Evolutionary conservation across 2,797 vertebrate species (phyloP), one percentile per base, ranked within the genome.

Genomic region (Falco novaeseelandiae): DNA sequence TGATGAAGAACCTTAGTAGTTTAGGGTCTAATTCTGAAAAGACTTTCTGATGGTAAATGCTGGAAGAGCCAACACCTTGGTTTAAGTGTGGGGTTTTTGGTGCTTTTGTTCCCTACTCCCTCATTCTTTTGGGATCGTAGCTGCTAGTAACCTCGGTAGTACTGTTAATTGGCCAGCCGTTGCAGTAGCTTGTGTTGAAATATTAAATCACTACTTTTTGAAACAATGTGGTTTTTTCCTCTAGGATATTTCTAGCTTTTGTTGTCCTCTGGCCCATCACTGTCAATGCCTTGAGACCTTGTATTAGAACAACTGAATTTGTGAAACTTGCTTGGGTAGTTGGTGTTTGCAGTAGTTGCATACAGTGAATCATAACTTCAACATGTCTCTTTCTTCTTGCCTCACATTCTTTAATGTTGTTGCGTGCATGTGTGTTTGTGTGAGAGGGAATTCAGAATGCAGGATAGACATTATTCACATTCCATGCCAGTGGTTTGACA

Each of bases 401-500:
- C 62, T 87, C 57, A 6, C 15, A 1, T 88, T 92, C 83, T 90
- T 66, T 42, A 59, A 38, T 34, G 19, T 22, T 61, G 38, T 42
- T 82, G 48, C 6, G 40, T 42, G 40, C 14, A 14, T 51, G 16
- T 51, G 9, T 23, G 25, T 82, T 52, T 77, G 21, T 82, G 42
- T 51, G 87, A 74, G 63, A n/a, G 71, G 32, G 55, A 87, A 94
- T 22, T 73, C 66, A 34, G 54, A 87, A 67, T 80, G 66, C 42
- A 77, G 80, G 36, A 10, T 12, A 85, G 88, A 58, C 40, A 27
- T 93, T 92, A 89, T 87, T 97, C 94, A 83, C 83, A 90, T 97
- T 97, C 95, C 88, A 83, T 96, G 34, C 88, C 86, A 95, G 93
- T 95, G 96, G 95, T 96, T 97, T 97, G 95, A 93, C 94, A 96